Evolutionary conservation across 2,113 vertebrate species (phyloP).

Genomic region (Scartelaos histophorus): DNA sequence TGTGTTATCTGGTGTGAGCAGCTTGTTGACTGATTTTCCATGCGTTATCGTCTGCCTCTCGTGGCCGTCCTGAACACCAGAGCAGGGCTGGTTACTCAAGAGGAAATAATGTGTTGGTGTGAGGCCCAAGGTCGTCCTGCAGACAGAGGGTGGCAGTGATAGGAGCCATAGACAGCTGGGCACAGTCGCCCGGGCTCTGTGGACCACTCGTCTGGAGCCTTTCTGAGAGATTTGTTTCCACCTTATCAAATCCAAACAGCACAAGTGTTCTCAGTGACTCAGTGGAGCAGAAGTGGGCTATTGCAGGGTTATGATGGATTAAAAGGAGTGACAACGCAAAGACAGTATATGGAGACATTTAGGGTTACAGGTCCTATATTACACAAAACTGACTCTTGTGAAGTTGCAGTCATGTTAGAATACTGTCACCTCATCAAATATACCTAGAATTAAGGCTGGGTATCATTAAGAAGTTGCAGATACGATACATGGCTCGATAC

Average conservation of each 20-base stretch:
- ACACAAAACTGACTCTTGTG: too few relatives aligned
- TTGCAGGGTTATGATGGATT: conserved; percentile 2
- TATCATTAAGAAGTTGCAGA: too few relatives aligned
- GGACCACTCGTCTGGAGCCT: conserved; percentile 26
- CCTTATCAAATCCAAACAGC: conserved; percentile 44
- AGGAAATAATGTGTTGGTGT: conserved; percentile 62
- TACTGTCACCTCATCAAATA: too few relatives aligned
- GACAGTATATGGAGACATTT: conserved; percentile 17
- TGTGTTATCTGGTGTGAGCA: conserved; percentile 52
- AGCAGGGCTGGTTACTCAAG: conserved; percentile 68
- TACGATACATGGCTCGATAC: too few relatives aligned
- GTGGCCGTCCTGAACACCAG: conserved; percentile 38
- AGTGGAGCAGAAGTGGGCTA: conserved; percentile 3
- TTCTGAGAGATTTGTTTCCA: conserved; percentile 43
- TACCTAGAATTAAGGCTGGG: too few relatives aligned
- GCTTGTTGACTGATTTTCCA: conserved; percentile 53
- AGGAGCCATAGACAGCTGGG: conserved; percentile 49
- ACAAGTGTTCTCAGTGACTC: conserved; percentile 24
- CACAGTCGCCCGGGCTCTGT: conserved; percentile 9
- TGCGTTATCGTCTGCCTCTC: conserved; percentile 62
- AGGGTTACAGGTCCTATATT: background rate
- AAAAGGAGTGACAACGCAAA: conserved; percentile 8
- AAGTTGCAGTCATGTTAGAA: too few relatives aligned
- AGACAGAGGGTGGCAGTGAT: conserved; percentile 38
- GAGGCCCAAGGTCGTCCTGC: conserved; percentile 53